A percentile compares a stretch with the other conserved stretches of the same genome.
Conservation (phyloP, 2,113 vertebrate genomes). For the Esox niger region DNA sequence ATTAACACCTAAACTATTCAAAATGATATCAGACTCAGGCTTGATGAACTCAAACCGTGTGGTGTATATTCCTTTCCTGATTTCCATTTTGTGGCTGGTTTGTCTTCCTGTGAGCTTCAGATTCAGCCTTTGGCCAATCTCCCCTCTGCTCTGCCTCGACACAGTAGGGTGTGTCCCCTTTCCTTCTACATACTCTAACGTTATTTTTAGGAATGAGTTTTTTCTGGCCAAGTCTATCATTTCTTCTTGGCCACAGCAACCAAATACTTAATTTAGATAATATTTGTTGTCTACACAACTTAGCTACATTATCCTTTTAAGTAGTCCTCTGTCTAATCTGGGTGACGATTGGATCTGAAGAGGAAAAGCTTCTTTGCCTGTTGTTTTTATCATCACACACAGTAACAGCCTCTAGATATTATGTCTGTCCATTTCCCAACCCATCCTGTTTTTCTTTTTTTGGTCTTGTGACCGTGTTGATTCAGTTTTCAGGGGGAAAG, state of each 20-base stretch:
- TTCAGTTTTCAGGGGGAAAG: neutral
- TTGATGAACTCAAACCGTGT: neutral
- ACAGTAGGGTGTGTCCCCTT: neutral
- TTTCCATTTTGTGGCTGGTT: neutral
- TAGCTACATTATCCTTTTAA: constrained; percentile 12
- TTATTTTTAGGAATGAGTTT: constrained; percentile 22
- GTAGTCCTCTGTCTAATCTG: constrained; percentile 8
- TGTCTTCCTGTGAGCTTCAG: neutral
- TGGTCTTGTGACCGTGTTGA: constrained; percentile 2
- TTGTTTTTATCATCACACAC: neutral
- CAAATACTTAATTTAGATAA: too few species aligned
- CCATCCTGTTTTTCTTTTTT: neutral
- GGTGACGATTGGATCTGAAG: constrained; percentile 25
- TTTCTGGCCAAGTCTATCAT: too few species aligned
- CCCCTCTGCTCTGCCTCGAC: neutral
- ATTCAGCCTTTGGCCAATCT: neutral
- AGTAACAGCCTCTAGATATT: constrained; percentile 24
- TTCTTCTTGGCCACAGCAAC: too few species aligned
- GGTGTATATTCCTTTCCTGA: neutral
- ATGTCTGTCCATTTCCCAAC: neutral
- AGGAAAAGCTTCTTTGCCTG: neutral
- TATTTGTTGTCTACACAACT: too few species aligned
- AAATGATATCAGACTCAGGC: neutral
- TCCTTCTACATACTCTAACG: constrained; percentile 1
- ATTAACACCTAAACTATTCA: neutral